phyloP scores from a whole-genome alignment of 2,888 invertebrate genomes.

The Sphaerophoria rueppellii region DNA sequence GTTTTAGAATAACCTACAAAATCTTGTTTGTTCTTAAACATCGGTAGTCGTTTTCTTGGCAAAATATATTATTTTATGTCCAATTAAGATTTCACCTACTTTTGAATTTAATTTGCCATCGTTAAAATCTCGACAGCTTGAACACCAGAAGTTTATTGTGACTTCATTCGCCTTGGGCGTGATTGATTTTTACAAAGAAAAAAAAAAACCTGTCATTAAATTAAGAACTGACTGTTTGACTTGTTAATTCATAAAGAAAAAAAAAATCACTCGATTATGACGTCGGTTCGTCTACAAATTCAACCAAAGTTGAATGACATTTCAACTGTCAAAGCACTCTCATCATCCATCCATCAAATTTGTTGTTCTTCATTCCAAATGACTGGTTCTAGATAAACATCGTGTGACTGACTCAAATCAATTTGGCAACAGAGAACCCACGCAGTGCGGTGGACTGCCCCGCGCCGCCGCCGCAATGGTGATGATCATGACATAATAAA shows the following conservation, averaged over 20 bases:
- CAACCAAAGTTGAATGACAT: conserved; percentile 23
- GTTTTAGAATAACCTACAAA: conserved; percentile 24
- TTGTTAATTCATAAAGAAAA: conserved; percentile 7
- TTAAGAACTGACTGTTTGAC: neutral
- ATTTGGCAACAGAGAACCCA: conserved; percentile 29
- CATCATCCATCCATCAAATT: neutral
- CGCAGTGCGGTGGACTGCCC: neutral
- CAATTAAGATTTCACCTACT: conserved; percentile 35
- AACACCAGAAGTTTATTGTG: neutral
- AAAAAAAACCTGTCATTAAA: neutral
- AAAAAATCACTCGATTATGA: conserved; percentile 18
- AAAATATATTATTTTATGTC: conserved; percentile 20
- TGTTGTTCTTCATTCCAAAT: conserved; percentile 1
- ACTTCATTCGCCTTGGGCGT: neutral
- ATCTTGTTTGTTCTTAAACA: neutral
- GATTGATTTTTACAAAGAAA: conserved; percentile 14
- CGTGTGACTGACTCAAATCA: conserved; percentile 37
- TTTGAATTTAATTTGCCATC: conserved; percentile 25
- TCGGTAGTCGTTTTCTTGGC: neutral
- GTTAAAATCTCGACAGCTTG: conserved; percentile 11
- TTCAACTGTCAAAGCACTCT: neutral
- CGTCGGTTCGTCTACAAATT: neutral
- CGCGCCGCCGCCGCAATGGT: neutral
- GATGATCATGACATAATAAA: conserved; percentile 8
- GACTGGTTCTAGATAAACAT: conserved; percentile 32